phyloP scores from a whole-genome alignment of 2,888 invertebrate species.

The Dynastes hyllus region DNA sequence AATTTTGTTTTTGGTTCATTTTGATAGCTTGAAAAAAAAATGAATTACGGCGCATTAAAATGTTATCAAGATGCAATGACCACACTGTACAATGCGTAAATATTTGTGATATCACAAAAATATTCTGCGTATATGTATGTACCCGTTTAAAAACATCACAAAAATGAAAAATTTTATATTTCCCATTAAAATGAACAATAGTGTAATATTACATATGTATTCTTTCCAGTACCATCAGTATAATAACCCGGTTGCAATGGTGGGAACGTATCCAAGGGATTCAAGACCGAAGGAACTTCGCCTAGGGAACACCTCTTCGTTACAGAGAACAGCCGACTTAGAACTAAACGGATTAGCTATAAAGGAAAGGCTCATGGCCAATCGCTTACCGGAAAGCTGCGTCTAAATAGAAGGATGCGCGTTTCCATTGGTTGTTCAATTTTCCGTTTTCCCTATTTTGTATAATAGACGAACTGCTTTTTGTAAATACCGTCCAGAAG shows the following conservation, averaged over 20 bases:
- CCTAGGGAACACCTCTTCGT: constrained; percentile 72
- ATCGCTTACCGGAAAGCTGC: constrained; percentile 91
- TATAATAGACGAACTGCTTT: constrained; percentile 57
- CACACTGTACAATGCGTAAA: too few relatives aligned
- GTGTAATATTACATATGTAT: background rate
- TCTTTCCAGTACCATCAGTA: constrained; percentile 68
- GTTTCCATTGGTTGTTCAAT: constrained; percentile 39
- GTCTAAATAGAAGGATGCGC: constrained; percentile 75
- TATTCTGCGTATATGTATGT: too few relatives aligned
- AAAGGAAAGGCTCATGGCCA: constrained; percentile 90
- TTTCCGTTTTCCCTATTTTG: constrained; percentile 46
- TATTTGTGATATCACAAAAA: too few relatives aligned
- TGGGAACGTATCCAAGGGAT: constrained; percentile 75
- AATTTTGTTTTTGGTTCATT: too few relatives aligned
- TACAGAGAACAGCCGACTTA: constrained; percentile 65
- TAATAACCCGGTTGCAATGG: constrained; percentile 74
- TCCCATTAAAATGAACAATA: too few relatives aligned
- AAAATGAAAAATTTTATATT: too few relatives aligned
- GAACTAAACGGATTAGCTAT: constrained; percentile 88
- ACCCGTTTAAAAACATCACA: too few relatives aligned
- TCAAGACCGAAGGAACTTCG: constrained; percentile 72
- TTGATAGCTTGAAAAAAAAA: too few relatives aligned
- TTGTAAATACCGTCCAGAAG: constrained; percentile 51
- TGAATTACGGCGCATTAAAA: too few relatives aligned
- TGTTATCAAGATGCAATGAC: too few relatives aligned